Evolutionary conservation across 2,888 invertebrate species (phyloP), one percentile per base, ranked within the genome.

Genomic region (Philaethria dido): DNA sequence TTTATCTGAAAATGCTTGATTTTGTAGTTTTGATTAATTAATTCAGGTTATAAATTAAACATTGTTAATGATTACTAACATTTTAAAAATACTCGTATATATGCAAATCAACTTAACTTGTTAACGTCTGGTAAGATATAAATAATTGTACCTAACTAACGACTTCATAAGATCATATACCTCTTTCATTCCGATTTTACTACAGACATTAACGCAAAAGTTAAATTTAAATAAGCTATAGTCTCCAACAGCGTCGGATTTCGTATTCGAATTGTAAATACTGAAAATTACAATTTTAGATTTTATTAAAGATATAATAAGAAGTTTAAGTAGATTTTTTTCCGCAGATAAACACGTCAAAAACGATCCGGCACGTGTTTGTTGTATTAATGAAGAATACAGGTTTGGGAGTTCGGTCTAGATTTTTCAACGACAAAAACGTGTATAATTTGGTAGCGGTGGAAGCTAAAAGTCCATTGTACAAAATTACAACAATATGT

Each of bases 281-380:
- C 18, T 39, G 16, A 42, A 47, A 69, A 72, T 74, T 72, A 74
- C 68, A 75, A 76, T 76, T 75, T 73, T 62, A 75, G 74, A 76
- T 75, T 71, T 71, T 73, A 74, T 72, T 69, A 72, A 73, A 54
- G 66, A 69, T 67, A 60, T 57, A 48, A 61, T 68, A 75, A 75
- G 74, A 74, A 74, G 29, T 68, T 55, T 55, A 60, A 68, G 69
- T 70, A 71, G 73, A 72, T 74, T 71, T 73, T 73, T 69, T 73
- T 73, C 69, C 70, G 68, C 64, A 66, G 75, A 75, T 75, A 75
- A 75, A 76, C 75, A 70, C 67, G 75, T 75, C 75, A 72, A 71
- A 74, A 72, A 71, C 67, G 54, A 59, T 61, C 61, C 63, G 65
- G 65, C 73, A 72, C 75, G 70, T 68, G 74, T 42, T 62, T 61